Conservation (phyloP, 2,888 invertebrate species). For the Leucania comma region DNA sequence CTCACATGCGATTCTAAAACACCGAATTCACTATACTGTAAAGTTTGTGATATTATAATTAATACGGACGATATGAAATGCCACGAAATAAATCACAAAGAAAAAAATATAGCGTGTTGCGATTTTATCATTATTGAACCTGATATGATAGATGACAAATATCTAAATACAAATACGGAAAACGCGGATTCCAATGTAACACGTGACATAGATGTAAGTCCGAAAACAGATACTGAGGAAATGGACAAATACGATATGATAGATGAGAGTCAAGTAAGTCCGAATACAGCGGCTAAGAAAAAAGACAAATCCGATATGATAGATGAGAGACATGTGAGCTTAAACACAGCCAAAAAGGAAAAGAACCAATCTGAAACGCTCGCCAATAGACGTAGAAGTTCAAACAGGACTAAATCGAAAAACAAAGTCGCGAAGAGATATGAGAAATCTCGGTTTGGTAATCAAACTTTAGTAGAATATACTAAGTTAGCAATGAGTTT, state of each 20-base stretch:
- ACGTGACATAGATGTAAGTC: conserved; percentile 4
- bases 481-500: conserved; percentile 63
- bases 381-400: background rate
- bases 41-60: conserved; percentile 77
- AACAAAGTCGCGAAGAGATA: background rate
- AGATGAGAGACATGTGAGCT: background rate
- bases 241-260: conserved; percentile 34
- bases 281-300: conserved; percentile 52
- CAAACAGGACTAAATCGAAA: conserved; percentile 55
- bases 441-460: conserved; percentile 4
- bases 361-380: conserved; percentile 30
- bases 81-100: conserved; percentile 68
- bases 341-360: conserved; percentile 52
- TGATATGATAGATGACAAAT: conserved; percentile 40
- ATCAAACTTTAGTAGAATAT: background rate
- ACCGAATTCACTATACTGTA: conserved; percentile 73
- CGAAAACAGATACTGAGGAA: background rate
- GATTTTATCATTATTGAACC: conserved; percentile 68
- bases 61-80: conserved; percentile 65
- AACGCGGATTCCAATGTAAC: conserved; percentile 42
- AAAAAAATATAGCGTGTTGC: conserved; percentile 39
- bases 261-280: background rate
- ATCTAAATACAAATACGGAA: conserved; percentile 1
- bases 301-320: conserved; percentile 32
- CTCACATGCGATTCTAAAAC: conserved; percentile 68